A percentile compares a stretch with the other conserved stretches of the same genome.
phyloP scores from a whole-genome alignment of 2,113 vertebrate genomes.

The Nyctereutes procyonoides region DNA sequence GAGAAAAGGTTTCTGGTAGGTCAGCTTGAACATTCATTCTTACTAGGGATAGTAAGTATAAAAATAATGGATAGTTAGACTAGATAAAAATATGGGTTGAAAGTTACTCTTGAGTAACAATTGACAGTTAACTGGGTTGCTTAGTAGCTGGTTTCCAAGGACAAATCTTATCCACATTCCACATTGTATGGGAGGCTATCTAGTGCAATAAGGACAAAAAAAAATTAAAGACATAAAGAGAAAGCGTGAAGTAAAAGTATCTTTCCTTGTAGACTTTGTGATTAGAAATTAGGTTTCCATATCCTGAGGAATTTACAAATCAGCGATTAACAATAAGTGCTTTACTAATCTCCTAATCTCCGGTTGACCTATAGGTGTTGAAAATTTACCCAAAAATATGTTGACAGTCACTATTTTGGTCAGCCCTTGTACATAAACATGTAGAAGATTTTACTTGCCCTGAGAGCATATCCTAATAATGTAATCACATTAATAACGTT shows the following conservation, averaged over 20 bases:
- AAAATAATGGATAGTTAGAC: neutral
- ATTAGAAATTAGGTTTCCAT: slow-evolving; percentile 42
- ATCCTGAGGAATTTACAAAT: slow-evolving; percentile 24
- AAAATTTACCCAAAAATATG: neutral
- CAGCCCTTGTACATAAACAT: neutral
- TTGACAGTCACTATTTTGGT: neutral
- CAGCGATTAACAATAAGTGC: neutral
- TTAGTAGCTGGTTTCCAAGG: neutral
- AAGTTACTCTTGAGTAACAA: neutral
- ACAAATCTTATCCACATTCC: neutral
- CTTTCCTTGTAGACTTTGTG: neutral
- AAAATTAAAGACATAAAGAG: neutral
- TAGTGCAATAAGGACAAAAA: neutral
- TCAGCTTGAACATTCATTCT: slow-evolving; percentile 24
- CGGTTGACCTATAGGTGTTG: neutral
- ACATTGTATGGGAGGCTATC: neutral
- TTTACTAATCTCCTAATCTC: neutral
- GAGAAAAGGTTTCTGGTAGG: neutral
- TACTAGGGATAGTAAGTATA: neutral
- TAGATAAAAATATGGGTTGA: slow-evolving; percentile 30
- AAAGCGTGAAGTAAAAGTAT: slow-evolving; percentile 40
- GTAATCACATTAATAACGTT: neutral
- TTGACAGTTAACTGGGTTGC: neutral
- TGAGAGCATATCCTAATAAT: neutral
- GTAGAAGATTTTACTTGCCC: slow-evolving; percentile 27